Conservation (phyloP, 2,888 invertebrate genomes). For the Spodoptera littoralis region DNA sequence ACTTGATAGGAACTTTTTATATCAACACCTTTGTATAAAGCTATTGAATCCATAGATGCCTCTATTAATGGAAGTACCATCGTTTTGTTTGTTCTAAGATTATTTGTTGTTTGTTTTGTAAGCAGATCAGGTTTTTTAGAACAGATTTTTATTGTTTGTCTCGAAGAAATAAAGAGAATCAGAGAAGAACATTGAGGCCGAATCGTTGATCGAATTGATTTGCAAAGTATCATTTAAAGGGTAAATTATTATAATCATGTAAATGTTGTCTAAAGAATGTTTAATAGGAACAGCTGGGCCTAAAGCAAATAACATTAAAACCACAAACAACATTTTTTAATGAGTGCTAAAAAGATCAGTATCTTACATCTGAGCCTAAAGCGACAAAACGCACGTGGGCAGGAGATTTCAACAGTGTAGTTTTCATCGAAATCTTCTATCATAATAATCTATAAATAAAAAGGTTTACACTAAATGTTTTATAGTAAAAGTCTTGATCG, state of each 20-base stretch:
- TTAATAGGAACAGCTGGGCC: not conserved
- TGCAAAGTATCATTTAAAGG: no score
- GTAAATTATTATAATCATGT: no score
- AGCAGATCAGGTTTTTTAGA: no score
- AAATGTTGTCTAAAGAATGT: not conserved
- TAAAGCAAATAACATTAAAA: not conserved
- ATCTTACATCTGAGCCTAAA: conserved; percentile 43
- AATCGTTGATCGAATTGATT: no score
- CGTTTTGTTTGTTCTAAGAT: conserved; percentile 27
- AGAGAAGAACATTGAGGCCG: no score
- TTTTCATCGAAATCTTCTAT: conserved; percentile 35
- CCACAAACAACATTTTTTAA: conserved; percentile 16
- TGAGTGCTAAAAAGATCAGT: conserved; percentile 8
- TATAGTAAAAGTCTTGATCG: conserved; percentile 55
- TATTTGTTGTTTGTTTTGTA: no score
- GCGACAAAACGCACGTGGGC: conserved; percentile 51
- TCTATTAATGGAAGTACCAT: conserved; percentile 6
- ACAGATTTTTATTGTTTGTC: no score
- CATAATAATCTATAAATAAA: conserved; percentile 57
- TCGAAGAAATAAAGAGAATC: no score
- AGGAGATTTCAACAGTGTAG: conserved; percentile 27
- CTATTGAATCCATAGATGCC: conserved; percentile 28
- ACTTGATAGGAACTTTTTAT: conserved; percentile 20
- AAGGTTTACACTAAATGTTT: conserved; percentile 57
- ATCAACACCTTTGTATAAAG: conserved; percentile 28